Base-by-base conservation (phyloP, 2,113 vertebrate species). In the Prietella phreatophila region DNA sequence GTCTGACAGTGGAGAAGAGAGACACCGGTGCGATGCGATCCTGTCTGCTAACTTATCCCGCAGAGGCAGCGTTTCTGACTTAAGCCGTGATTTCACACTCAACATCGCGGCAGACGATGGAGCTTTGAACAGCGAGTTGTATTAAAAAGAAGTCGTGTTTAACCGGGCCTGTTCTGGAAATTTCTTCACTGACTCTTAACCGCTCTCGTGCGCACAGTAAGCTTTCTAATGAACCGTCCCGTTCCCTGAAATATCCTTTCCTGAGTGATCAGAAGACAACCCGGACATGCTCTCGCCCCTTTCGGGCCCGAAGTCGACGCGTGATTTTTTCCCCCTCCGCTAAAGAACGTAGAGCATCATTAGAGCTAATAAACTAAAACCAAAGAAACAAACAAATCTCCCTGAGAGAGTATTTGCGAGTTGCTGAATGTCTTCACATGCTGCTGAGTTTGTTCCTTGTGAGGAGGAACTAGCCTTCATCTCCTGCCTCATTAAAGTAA, bases 401-500 rank as follows among this genome's bases (percentile, higher is more conserved):
- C 82, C 81, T 78, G 67, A 63, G 82, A 76, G 81, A 30, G 20
- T 53, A 76, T 84, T 83, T 78, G 42, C 53, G 81, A 53, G 71
- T 69, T 76, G 47, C 25, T 42, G 47, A 69, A 22, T 56, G 47
- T 79, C 82, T 84, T 88, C 82, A 63, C 42, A 84, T 73, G 13
- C 61, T 27, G 83, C 5, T 1, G 63, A 71, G 86, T 71, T 71
- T 56, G 7, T 82, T 75, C 67, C 67, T 73, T 39, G 20, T 33
- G 63, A 87, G 58, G 69, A 65, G 56, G 58, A 78, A 36, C 42
- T 39, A 63, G 19, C 73, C 60, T 84, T 67, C 60, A 56, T 79
- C 87, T 65, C 47, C 42, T 76, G 42, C 17, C 86, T 88, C 87
- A 88, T 88, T 88, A 88, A 84, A 84, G 60, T 60, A 13, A 73